phyloP scores from a whole-genome alignment of 2,113 vertebrate genomes.

The Muntiacus muntjak region DNA sequence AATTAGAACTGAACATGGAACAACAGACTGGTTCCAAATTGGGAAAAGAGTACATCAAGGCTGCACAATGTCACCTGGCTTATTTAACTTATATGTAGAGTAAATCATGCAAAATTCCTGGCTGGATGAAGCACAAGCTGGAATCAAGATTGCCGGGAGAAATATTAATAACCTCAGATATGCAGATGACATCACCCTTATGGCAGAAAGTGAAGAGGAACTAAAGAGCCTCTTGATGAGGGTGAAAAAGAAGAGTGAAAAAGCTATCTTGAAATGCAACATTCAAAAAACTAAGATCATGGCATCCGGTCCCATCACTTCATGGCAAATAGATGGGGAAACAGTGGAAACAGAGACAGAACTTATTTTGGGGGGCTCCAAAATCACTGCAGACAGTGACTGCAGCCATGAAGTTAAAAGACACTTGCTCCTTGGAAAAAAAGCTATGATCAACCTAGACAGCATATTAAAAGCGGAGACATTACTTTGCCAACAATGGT shows the following conservation, averaged over 20 bases:
- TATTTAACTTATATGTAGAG: neutral
- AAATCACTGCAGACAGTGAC: neutral
- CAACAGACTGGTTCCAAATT: neutral
- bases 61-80: neutral
- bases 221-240: neutral
- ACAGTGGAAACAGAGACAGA: neutral
- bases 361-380: neutral
- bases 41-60: neutral
- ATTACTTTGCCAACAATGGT: neutral
- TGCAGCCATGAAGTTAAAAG: neutral
- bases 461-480: neutral
- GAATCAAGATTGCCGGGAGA: neutral
- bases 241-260: neutral
- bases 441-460: neutral
- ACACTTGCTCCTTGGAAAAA: neutral
- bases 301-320: neutral
- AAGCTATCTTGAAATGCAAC: neutral
- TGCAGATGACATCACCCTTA: neutral
- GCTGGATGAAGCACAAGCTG: neutral
- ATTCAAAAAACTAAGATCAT: neutral
- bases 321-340: neutral
- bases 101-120: neutral
- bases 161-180: neutral
- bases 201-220: neutral
- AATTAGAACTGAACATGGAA: neutral